phyloP scores from a whole-genome alignment of 2,888 invertebrate genomes.

The Augochlorella aurata region DNA sequence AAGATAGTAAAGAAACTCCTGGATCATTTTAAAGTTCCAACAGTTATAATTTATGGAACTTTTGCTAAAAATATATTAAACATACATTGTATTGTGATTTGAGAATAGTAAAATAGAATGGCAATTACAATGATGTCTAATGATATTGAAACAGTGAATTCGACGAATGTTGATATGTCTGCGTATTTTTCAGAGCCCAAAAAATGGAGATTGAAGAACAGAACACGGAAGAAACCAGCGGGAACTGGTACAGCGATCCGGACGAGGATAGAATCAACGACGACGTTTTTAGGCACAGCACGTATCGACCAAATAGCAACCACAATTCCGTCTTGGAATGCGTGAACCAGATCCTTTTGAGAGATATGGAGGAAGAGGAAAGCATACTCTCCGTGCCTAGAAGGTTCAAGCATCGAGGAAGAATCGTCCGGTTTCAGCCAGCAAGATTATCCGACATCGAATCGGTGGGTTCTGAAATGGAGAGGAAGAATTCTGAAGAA shows the following conservation, averaged over 20 bases:
- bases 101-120: background rate
- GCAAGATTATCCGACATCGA: constrained; percentile 80
- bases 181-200: constrained; percentile 58
- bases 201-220: constrained; percentile 72
- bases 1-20: too few relatives aligned
- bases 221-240: constrained; percentile 83
- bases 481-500: constrained; percentile 79
- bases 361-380: constrained; percentile 85
- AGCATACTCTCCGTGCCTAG: constrained; percentile 78
- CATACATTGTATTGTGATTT: background rate
- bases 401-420: constrained; percentile 79
- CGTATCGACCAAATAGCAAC: constrained; percentile 84
- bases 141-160: background rate
- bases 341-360: constrained; percentile 91
- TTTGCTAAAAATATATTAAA: background rate
- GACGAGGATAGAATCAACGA: constrained; percentile 88
- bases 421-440: constrained; percentile 79
- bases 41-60: background rate
- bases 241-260: constrained; percentile 92
- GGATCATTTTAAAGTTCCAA: too few relatives aligned
- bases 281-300: constrained; percentile 77
- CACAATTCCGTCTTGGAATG: constrained; percentile 94
- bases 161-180: background rate
- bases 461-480: constrained; percentile 80
- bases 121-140: background rate